Evolutionary conservation across 2,113 vertebrate species (phyloP).

Genomic region (Pollimyrus isidori): DNA sequence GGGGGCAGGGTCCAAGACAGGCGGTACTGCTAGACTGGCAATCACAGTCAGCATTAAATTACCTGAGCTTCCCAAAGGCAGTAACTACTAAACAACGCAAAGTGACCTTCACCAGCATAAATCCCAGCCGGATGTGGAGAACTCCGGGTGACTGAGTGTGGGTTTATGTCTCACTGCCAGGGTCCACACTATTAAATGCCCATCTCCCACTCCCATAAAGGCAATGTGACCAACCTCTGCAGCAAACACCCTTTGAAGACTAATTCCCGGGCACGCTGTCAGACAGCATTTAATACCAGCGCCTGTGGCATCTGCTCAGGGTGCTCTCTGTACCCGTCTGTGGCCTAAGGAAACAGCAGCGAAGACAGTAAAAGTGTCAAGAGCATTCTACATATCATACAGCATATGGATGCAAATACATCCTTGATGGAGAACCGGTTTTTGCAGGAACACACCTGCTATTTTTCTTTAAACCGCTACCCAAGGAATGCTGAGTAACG

Average conservation of each 20-base stretch:
- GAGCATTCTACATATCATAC: neutral
- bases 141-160: neutral
- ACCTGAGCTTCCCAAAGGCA: neutral
- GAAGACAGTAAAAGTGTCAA: neutral
- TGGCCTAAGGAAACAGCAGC: neutral
- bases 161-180: neutral
- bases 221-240: neutral
- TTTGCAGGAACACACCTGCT: neutral
- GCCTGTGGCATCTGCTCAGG: neutral
- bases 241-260: neutral
- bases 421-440: neutral
- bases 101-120: neutral
- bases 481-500: neutral
- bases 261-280: neutral
- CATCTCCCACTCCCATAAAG: neutral
- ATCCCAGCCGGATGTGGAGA: neutral
- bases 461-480: neutral
- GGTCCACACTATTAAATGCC: neutral
- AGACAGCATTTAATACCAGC: neutral
- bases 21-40: neutral
- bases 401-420: neutral
- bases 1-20: neutral
- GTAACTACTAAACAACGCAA: neutral
- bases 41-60: neutral
- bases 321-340: neutral